phyloP scores from a whole-genome alignment of 1,140 invertebrate genomes.

The Harpegnathos saltator region DNA sequence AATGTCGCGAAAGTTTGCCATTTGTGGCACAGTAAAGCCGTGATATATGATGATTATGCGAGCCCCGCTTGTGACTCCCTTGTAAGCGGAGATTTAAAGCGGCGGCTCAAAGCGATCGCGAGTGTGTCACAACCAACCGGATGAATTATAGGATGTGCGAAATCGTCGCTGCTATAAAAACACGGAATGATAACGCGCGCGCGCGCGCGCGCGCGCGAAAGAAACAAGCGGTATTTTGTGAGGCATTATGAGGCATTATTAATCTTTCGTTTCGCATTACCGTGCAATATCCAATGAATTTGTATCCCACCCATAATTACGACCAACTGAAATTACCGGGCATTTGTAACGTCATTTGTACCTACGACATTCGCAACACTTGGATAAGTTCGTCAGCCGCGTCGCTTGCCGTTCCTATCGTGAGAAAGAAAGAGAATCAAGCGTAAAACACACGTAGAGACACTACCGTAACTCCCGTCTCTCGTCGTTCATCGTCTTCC shows the following conservation, averaged over 20 bases:
- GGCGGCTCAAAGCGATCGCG: constrained; percentile 56
- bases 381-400: neutral
- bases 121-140: constrained; percentile 45
- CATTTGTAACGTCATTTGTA: too few relatives aligned
- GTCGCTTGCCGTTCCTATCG: neutral
- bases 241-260: neutral
- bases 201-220: constrained; percentile 18
- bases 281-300: neutral
- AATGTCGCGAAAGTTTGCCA: constrained; percentile 30
- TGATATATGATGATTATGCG: constrained; percentile 46
- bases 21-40: constrained; percentile 35
- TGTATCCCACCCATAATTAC: neutral
- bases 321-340: neutral
- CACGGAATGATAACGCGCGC: constrained; percentile 5
- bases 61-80: constrained; percentile 12
- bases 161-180: constrained; percentile 25
- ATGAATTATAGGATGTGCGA: constrained; percentile 33
- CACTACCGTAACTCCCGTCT: constrained; percentile 36
- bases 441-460: neutral
- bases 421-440: neutral
- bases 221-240: neutral
- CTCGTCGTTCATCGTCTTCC: constrained; percentile 29
- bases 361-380: too few relatives aligned
- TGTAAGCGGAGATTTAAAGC: constrained; percentile 62
- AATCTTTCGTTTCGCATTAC: neutral